These are phyloP conservation scores for Chelonus insularis DNA, from an alignment of 1,140 invertebrate species.

Conservation along the genomic window DNA sequence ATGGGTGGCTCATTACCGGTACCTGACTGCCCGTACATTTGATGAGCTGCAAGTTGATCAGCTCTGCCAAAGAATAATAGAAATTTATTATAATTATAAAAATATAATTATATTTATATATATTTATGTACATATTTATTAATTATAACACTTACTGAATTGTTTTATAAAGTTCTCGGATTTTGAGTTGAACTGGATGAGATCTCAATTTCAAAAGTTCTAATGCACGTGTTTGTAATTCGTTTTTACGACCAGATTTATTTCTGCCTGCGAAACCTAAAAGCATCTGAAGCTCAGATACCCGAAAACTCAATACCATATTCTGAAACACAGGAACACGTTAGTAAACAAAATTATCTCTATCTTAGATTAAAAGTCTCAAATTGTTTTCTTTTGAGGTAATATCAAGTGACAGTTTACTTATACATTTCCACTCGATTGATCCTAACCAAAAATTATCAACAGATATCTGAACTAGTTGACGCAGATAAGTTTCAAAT, in stretches of 20 bases:
- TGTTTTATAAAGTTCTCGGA: conserved; percentile 78
- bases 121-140: too few relatives aligned
- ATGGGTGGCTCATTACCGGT: conserved; percentile 46
- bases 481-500: neutral
- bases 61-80: conserved; percentile 39
- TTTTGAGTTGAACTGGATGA: conserved; percentile 75
- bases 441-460: too few relatives aligned
- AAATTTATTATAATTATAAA: neutral
- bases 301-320: conserved; percentile 83
- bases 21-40: conserved; percentile 52
- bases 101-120: too few relatives aligned
- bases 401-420: too few relatives aligned
- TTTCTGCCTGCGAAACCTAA: conserved; percentile 83
- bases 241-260: conserved; percentile 84
- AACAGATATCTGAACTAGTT: neutral
- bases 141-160: conserved; percentile 63
- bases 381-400: too few relatives aligned
- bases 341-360: neutral
- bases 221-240: conserved; percentile 78
- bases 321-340: conserved; percentile 63
- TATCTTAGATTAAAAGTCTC: too few relatives aligned
- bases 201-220: conserved; percentile 75
- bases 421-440: neutral
- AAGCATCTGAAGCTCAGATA: conserved; percentile 83
- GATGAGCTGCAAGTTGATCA: conserved; percentile 54